Percentiles rank a stretch among this genome's conserved stretches.
These are phyloP conservation scores for Bothrops jararaca DNA, from an alignment of 2,113 vertebrate species.

Conservation along the genomic window DNA sequence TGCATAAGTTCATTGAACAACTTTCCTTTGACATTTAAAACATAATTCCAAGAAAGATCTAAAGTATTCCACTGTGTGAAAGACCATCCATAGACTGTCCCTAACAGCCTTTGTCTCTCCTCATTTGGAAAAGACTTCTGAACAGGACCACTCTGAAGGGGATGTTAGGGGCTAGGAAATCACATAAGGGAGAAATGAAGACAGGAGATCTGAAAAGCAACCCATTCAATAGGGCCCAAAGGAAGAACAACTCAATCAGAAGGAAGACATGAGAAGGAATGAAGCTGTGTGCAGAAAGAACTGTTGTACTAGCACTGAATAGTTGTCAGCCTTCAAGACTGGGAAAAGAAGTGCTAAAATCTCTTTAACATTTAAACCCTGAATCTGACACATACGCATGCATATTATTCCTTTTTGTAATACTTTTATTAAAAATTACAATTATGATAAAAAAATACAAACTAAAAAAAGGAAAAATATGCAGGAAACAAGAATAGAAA, in stretches of 20 bases:
- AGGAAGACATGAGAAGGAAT: not conserved
- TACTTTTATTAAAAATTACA: not conserved
- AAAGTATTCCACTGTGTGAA: not conserved
- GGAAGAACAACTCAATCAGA: not conserved
- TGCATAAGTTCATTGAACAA: not conserved
- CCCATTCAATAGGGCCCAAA: not conserved
- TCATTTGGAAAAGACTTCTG: not conserved
- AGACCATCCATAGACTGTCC: not conserved
- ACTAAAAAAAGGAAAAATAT: not conserved
- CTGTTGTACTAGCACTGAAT: not conserved
- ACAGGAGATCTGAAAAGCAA: not conserved
- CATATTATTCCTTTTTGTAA: not conserved
- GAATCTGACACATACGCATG: not conserved
- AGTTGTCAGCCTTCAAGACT: not conserved
- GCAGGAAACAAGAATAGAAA: not conserved
- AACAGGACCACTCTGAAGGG: not conserved
- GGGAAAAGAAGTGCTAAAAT: not conserved
- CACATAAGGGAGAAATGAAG: not conserved
- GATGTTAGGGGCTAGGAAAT: not conserved
- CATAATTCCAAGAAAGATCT: not conserved
- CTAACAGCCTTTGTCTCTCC: not conserved
- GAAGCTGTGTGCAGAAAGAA: not conserved
- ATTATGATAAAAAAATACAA: not conserved
- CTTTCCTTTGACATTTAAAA: not conserved
- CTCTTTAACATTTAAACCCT: not conserved